Percentiles rank a stretch among this genome's conserved stretches.
Conservation (phyloP, 2,888 invertebrate species). For the Calliphora vomitoria region DNA sequence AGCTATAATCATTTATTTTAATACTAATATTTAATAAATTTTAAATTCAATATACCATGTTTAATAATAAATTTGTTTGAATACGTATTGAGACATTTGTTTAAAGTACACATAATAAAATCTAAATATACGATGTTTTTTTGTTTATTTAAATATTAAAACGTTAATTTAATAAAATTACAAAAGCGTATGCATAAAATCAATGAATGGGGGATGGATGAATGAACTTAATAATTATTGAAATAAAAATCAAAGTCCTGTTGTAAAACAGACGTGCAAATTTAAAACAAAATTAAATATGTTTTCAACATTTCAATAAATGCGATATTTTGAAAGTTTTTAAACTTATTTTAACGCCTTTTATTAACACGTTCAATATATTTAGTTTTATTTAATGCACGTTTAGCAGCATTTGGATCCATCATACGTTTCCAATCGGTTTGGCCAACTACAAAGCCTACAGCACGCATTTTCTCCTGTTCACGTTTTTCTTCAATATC, state of each 20-base stretch:
- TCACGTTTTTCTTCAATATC: slow-evolving; percentile 97
- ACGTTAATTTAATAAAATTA: too few relatives aligned
- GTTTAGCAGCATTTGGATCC: slow-evolving; percentile 94
- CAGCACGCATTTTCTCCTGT: slow-evolving; percentile 96
- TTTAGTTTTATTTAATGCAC: slow-evolving; percentile 96
- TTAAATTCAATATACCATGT: neutral
- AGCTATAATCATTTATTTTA: neutral
- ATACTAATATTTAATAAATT: neutral
- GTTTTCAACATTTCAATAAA: slow-evolving; percentile 64
- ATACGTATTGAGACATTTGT: neutral
- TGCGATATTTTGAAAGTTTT: slow-evolving; percentile 24
- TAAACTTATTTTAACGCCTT: slow-evolving; percentile 69
- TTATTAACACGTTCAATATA: slow-evolving; percentile 90
- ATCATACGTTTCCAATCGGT: slow-evolving; percentile 98
- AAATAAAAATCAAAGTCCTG: slow-evolving; percentile 15
- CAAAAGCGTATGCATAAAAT: neutral
- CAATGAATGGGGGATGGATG: neutral
- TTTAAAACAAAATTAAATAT: slow-evolving; percentile 67
- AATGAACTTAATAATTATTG: neutral
- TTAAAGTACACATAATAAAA: neutral
- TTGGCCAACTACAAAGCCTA: slow-evolving; percentile 98
- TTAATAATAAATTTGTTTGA: neutral
- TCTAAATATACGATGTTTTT: neutral
- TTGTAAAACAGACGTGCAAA: slow-evolving; percentile 16
- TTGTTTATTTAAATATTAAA: neutral